Base-by-base conservation (phyloP, 2,888 invertebrate genomes). In the Onthophagus sagittarius region DNA sequence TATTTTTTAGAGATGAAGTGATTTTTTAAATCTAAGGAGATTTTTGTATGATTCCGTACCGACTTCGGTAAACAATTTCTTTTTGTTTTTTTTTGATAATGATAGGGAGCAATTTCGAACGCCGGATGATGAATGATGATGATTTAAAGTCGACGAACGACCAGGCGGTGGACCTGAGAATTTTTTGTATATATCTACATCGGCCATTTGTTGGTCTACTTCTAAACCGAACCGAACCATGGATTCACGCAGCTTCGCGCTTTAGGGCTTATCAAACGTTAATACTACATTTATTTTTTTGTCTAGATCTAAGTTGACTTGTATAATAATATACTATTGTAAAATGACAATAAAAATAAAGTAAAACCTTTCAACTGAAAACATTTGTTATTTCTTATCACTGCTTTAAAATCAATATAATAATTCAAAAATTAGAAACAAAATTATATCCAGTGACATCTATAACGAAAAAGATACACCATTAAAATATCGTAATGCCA, bases 121-220 rank as follows among this genome's bases (percentile, higher is more conserved):
- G 78, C 78, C 78, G 80, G 80, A 81, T 63, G 71, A 75, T 63
- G 64, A 32, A 65, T 75, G 73, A 76, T 72, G 73, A 76, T 78
- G 23, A 23, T 73, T 67, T 62, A 74, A 76, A 71, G 65, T 78
- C 79, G 79, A 82, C 84, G 83, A 84, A 84, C 84, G 84, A 84
- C 82, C 82, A 79, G 83, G 83, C 80, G 79, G 67, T n/a, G 67
- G 80, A 79, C 83, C 82, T 82, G 82, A 81, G 75, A 76, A 79
- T 82, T 85, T 83, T 85, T 84, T 84, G 83, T 84, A 85, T 80
- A 83, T 84, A 84, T 84, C 82, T 84, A 84, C 84, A 84, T 75
- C 74, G 79, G 79, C 79, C 79, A 77, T 75, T 72, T 76, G 75
- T 77, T 78, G 76, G 80, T 78, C 79, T 77, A 78, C 75, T 71